Evolutionary conservation across 1,140 invertebrate genomes (phyloP).

Genomic region (Sminthurinus signatus): DNA sequence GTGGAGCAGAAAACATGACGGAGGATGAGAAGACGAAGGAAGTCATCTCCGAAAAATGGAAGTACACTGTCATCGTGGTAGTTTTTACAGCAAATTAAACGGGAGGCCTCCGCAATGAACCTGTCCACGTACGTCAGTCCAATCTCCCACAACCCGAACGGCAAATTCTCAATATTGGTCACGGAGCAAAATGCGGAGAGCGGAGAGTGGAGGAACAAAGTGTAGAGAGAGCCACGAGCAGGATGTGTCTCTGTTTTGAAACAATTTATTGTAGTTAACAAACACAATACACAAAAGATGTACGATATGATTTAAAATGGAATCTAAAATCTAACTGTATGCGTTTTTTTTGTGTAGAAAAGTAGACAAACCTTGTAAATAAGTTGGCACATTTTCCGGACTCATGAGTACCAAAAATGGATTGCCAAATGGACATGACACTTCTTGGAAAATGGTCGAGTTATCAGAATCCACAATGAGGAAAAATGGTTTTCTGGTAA

Average conservation of each 20-base stretch:
- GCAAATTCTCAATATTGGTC: constrained; percentile 78
- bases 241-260: constrained; percentile 4
- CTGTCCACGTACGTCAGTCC: constrained; percentile 80
- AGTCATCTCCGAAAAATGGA: constrained; percentile 90
- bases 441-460: constrained; percentile 86
- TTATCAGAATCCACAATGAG: constrained; percentile 93
- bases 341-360: too few species aligned
- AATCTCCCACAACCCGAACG: constrained; percentile 81
- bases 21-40: constrained; percentile 76
- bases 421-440: constrained; percentile 87
- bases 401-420: constrained; percentile 92
- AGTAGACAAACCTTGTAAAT: constrained; percentile 64
- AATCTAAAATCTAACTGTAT: too few species aligned
- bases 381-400: constrained; percentile 78
- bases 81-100: constrained; percentile 55
- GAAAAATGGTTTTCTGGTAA: constrained; percentile 80
- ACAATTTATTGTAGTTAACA: too few species aligned
- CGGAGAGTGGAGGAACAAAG: constrained; percentile 63
- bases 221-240: constrained; percentile 76
- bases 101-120: constrained; percentile 81
- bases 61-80: constrained; percentile 57
- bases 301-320: too few species aligned
- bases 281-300: too few species aligned
- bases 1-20: constrained; percentile 80
- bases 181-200: constrained; percentile 88